A percentile compares a stretch with the other conserved stretches of the same genome.
Evolutionary conservation across 2,797 vertebrate genomes (phyloP).

Genomic region (Cynodonichthys magdalenae): DNA sequence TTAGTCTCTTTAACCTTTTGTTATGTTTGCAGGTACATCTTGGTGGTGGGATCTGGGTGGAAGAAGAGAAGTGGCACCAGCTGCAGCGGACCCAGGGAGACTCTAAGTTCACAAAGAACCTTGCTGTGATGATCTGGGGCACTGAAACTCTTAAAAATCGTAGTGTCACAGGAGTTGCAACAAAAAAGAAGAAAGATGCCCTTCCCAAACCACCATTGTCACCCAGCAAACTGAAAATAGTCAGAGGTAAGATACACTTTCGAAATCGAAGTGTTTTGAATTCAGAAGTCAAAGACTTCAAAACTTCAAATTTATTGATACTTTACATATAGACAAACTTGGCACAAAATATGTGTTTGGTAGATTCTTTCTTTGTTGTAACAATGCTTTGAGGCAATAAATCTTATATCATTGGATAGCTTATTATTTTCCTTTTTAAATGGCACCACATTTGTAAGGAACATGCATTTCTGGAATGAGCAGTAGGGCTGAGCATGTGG

Average conservation of each 20-base stretch:
- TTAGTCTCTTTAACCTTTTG: not conserved
- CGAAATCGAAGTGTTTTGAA: not conserved
- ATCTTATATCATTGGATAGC: no score
- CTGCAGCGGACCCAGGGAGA: slow-evolving; percentile 98
- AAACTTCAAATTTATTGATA: not conserved
- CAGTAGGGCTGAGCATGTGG: no score
- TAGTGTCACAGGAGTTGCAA: slow-evolving; percentile 97
- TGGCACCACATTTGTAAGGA: not conserved
- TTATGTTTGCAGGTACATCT: slow-evolving; percentile 88
- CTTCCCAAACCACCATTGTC: slow-evolving; percentile 97
- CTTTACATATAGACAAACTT: no score
- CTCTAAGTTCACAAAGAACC: slow-evolving; percentile 99
- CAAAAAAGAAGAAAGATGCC: slow-evolving; percentile 99
- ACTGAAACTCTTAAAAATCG: slow-evolving; percentile 99
- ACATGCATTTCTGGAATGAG: no score
- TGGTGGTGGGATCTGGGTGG: slow-evolving; percentile 98
- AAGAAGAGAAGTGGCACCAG: slow-evolving; percentile 99
- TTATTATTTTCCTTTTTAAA: not conserved
- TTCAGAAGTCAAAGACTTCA: not conserved
- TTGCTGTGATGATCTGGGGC: slow-evolving; percentile 99
- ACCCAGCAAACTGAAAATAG: slow-evolving; percentile 98
- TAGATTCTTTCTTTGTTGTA: no score
- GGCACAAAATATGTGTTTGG: no score
- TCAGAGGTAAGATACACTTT: slow-evolving; percentile 87
- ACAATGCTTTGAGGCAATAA: not conserved